Conservation (phyloP, 1,140 invertebrate genomes). For the Temnothorax longispinosus region DNA sequence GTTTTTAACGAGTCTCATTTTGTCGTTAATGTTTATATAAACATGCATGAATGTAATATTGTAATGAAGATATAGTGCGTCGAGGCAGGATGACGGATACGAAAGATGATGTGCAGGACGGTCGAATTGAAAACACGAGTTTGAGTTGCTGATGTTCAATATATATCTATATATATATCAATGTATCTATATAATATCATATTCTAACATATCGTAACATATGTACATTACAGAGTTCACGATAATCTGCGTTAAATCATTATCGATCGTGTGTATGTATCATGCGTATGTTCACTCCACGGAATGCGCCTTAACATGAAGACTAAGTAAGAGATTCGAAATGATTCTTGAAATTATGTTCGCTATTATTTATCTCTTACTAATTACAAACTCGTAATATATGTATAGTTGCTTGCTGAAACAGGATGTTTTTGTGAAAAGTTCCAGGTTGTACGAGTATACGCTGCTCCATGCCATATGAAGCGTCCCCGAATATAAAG, state of each 20-base stretch:
- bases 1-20: not conserved
- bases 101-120: constrained; percentile 26
- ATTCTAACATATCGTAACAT: constrained; percentile 54
- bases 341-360: not conserved
- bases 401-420: not conserved
- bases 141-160: constrained; percentile 67
- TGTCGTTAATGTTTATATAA: not conserved
- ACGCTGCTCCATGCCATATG: not conserved
- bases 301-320: not conserved
- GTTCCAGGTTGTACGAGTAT: not conserved
- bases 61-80: not conserved
- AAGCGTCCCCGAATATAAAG: not conserved
- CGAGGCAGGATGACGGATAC: not conserved
- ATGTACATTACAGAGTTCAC: constrained; percentile 41
- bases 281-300: not conserved
- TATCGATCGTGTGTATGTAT: not conserved
- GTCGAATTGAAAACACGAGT: constrained; percentile 77
- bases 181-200: constrained; percentile 68
- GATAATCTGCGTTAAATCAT: constrained; percentile 9
- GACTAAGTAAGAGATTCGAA: not conserved
- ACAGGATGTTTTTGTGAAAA: not conserved
- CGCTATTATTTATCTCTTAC: not conserved
- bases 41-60: not conserved
- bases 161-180: constrained; percentile 73
- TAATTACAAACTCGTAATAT: not conserved